Conservation (phyloP, 2,797 vertebrate species). For the Melanotaenia maccullochi region DNA sequence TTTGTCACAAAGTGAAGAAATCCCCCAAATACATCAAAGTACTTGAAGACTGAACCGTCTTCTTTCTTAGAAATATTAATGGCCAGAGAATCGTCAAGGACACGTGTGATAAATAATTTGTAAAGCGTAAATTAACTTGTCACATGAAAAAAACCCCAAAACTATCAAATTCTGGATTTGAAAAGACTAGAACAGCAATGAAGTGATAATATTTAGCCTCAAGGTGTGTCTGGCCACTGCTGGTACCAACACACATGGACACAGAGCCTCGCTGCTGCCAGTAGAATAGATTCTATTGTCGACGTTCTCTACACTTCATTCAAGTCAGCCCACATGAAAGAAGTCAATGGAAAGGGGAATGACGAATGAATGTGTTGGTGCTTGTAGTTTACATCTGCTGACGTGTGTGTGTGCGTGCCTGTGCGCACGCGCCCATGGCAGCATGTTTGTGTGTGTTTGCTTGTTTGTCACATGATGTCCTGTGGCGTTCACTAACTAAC, state of each 20-base stretch:
- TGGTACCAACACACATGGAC: slow-evolving; percentile 60
- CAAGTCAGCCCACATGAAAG: slow-evolving; percentile 82
- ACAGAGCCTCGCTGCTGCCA: slow-evolving; percentile 48
- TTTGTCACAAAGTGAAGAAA: slow-evolving; percentile 47
- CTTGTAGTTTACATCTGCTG: slow-evolving; percentile 62
- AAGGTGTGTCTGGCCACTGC: slow-evolving; percentile 76
- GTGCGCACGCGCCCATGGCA: slow-evolving; percentile 22
- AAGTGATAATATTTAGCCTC: slow-evolving; percentile 72
- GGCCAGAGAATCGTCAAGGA: slow-evolving; percentile 38
- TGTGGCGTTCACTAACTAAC: slow-evolving; percentile 85
- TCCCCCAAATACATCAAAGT: slow-evolving; percentile 52
- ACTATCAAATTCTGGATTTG: slow-evolving; percentile 57
- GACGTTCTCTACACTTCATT: slow-evolving; percentile 67
- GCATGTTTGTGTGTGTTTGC: slow-evolving; percentile 73
- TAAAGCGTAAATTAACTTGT: slow-evolving; percentile 52
- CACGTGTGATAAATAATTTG: slow-evolving; percentile 45
- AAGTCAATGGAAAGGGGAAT: slow-evolving; percentile 71
- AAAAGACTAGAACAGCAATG: slow-evolving; percentile 41
- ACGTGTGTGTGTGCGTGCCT: slow-evolving; percentile 41
- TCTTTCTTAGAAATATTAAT: slow-evolving; percentile 62
- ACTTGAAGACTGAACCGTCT: slow-evolving; percentile 47
- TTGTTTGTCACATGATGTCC: slow-evolving; percentile 88
- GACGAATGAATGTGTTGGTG: slow-evolving; percentile 78
- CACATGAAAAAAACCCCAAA: slow-evolving; percentile 53
- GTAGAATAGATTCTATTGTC: slow-evolving; percentile 83